Evolutionary conservation across 2,797 vertebrate species (phyloP).

Genomic region (Streptopelia turtur): DNA sequence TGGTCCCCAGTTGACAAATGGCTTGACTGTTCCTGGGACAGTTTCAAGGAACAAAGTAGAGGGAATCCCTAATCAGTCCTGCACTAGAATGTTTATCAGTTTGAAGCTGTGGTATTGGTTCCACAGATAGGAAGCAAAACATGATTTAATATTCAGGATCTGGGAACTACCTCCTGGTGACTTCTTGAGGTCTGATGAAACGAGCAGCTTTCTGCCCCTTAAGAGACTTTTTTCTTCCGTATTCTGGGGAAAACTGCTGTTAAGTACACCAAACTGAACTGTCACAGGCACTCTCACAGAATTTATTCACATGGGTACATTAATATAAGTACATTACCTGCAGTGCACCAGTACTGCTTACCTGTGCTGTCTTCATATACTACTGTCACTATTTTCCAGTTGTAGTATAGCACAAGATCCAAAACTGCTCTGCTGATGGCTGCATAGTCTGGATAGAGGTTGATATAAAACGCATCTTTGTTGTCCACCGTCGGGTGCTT

Average conservation of each 20-base stretch:
- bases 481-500: constrained; percentile 95
- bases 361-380: constrained; percentile 98
- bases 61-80: neutral
- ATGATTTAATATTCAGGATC: neutral
- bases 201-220: neutral
- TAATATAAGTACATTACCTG: neutral
- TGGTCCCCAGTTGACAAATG: neutral
- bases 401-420: constrained; percentile 95
- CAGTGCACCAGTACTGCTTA: constrained; percentile 51
- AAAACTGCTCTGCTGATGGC: constrained; percentile 93
- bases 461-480: constrained; percentile 95
- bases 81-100: neutral
- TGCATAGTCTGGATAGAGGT: constrained; percentile 94
- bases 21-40: neutral
- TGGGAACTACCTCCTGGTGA: neutral
- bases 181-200: neutral
- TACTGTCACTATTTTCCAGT: constrained; percentile 94
- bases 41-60: neutral
- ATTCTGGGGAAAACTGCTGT: neutral
- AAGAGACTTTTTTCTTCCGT: neutral
- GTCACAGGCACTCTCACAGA: neutral
- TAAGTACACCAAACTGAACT: neutral
- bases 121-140: neutral
- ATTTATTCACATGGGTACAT: neutral
- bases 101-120: neutral